Evolutionary conservation across 2,888 invertebrate genomes (phyloP), one percentile per base, ranked within the genome.

Genomic region (Mesochorus sp.): DNA sequence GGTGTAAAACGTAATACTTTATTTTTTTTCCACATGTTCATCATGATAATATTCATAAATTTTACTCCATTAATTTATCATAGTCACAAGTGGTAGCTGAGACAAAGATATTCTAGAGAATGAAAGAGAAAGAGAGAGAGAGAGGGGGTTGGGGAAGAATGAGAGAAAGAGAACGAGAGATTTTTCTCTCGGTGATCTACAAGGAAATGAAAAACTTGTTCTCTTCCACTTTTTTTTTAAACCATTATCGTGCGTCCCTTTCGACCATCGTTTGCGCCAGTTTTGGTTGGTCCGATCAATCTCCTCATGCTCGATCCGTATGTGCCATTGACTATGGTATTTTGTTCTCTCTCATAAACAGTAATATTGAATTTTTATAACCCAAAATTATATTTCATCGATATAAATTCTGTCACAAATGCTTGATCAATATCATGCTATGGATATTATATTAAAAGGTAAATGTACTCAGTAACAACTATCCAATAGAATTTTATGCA

Each of bases 1-100:
- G 70, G 80, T 84, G 80, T 84, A 85, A 82, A 85, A 86, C 73
- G 81, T 76, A 83, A 59, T 59, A 83, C 81, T 85, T 87, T 85
- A 84, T 86, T 84, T 83, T 70, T 5, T 57, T 24, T 75, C 70
- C 73, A 80, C 73, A 81, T 76, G 44, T 64, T 77, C 67, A 83
- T 81, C 76, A 72, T 83, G 79, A 55, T 83, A n/a, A 81, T 82
- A 83, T 82, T 84, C 83, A 85, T 85, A 83, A 86, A 42, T 67
- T 44, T 42, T 83, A 83, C 82, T 82, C 75, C 81, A 78, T 77
- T 77, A 81, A n/a, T n/a, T 81, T 83, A 82, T 86, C 82, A 83
- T 82, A 84, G 80, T 81, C 76, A 77, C 44, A 66, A 73, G 14
- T 42, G 47, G 49, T 64, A n/a, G n/a, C 68, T 34, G 14, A 61